Evolutionary conservation across 2,797 vertebrate genomes (phyloP), one percentile per base, ranked within the genome.

Genomic region (Aphelocoma californica): DNA sequence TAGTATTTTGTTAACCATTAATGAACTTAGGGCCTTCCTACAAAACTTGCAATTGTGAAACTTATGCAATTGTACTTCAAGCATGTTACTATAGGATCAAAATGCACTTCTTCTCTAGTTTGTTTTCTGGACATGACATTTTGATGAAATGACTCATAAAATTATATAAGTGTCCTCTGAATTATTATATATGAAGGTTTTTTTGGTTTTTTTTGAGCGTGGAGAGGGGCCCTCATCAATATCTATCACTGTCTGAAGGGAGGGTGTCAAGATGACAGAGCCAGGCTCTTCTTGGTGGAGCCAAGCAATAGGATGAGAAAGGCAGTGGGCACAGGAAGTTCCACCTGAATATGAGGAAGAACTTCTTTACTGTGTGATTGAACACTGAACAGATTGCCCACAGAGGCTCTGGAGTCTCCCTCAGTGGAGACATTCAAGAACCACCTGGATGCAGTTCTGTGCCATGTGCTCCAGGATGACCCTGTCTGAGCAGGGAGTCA

Each of bases 341-440:
- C 32, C 44, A 45, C 17, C 6, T 44, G 44, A 38, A 5, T 10
- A 7, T 7, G 28, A 45, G 36, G 12, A 50, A 31, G 24, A 57
- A 34, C 4, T 29, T 36, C 18, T 34, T 42, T 24, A 21, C 24
- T 23, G 6, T 31, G n/a, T 11, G 57, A 25, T 1, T 0, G 2
- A 3, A 1, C n/a, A 40, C 16, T 5, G 9, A 36, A 56, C 12
- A 57, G 14, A 15, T 3, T 57, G 14, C 13, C 24, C 2, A 2
- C 0, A 25, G 28, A 18, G 9, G 0, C 0, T 38, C 50, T 31
- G 36, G 17, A 32, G 4, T 6, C 10, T 70, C 24, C 17, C 19
- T 45, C 17, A 1, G 36, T 13, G 44, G 32, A 44, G 25, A 25
- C 24, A 16, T 0, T 4, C 16, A 10, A 7, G 44, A 38, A 26